Evolutionary conservation across 2,113 vertebrate species (phyloP), one percentile per base, ranked within the genome.

Genomic region (Scytalopus superciliaris): DNA sequence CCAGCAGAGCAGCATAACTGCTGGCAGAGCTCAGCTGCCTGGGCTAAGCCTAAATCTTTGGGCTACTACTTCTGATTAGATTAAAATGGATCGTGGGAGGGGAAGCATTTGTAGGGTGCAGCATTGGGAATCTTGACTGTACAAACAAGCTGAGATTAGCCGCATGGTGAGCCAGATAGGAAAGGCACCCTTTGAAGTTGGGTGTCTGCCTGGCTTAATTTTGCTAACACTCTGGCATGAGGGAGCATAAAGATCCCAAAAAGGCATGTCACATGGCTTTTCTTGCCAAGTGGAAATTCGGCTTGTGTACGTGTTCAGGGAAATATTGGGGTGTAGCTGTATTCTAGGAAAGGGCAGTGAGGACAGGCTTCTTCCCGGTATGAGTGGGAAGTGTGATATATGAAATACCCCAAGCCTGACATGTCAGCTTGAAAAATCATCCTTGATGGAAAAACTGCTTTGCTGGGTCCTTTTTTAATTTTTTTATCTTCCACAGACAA

Each of bases 61-160:
- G 87, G 81, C 74, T 91, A 76, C 93, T 76, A 67, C 47, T 84
- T 63, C 30, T 93, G 91, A 95, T 96, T 95, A 92, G 88, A 94
- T 96, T 95, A 94, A 85, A 92, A 67, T 30, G 62, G 94, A 19
- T 87, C 33, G 84, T 81, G 87, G 89, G 96, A 95, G 89, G 62
- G 69, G 75, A 93, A 40, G 75, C 55, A 3, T 77, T 83, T 86
- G 68, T 53, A 76, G 77, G 90, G 79, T 0, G 18, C 64, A 84
- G 85, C 25, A 2, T 16, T 77, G 75, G 81, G 94, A 90, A 89
- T 93, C 90, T 91, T 60, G 94, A 53, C 86, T 95, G 80, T 92
- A 80, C 78, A 95, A 95, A 95, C 78, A 91, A 70, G 50, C 95
- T 33, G 93, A 81, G 87, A 94, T 95, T 96, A 94, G 89, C 70